Conservation (phyloP, 2,888 invertebrate genomes). For the Agelastica alni region DNA sequence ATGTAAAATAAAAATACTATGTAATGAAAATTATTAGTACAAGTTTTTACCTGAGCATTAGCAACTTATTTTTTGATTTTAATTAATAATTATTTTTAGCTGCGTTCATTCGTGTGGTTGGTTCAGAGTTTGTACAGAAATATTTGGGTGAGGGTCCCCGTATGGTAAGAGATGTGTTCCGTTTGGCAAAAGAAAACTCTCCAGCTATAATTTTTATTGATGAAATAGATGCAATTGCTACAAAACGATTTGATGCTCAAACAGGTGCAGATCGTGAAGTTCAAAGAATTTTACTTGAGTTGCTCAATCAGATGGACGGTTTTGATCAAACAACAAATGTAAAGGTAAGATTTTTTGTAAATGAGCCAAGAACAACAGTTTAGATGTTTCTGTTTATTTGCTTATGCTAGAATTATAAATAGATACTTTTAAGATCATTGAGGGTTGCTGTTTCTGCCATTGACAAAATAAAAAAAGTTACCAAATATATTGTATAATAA, state of each 20-base stretch:
- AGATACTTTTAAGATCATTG: no score
- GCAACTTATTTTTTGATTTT: no score
- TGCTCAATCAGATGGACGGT: constrained; percentile 99
- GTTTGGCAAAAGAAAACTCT: constrained; percentile 98
- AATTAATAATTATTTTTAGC: constrained; percentile 68
- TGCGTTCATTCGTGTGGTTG: constrained; percentile 97
- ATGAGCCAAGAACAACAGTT: no score
- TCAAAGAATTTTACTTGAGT: constrained; percentile 93
- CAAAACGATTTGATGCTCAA: constrained; percentile 97
- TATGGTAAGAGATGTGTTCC: constrained; percentile 99
- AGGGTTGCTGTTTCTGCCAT: no score
- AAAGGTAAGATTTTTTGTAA: no score
- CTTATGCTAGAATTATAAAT: no score
- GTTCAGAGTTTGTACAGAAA: constrained; percentile 99
- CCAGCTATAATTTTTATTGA: constrained; percentile 99
- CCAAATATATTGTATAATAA: no score
- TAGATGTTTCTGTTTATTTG: no score
- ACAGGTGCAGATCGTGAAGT: constrained; percentile 98
- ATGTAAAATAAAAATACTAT: no score
- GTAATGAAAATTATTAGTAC: no score
- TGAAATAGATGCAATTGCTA: constrained; percentile 99
- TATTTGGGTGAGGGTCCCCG: constrained; percentile 98
- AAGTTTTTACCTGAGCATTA: no score
- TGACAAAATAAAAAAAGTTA: no score
- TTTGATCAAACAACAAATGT: constrained; percentile 99